Evolutionary conservation across 2,113 vertebrate species (phyloP).

Genomic region (Gavia stellata): DNA sequence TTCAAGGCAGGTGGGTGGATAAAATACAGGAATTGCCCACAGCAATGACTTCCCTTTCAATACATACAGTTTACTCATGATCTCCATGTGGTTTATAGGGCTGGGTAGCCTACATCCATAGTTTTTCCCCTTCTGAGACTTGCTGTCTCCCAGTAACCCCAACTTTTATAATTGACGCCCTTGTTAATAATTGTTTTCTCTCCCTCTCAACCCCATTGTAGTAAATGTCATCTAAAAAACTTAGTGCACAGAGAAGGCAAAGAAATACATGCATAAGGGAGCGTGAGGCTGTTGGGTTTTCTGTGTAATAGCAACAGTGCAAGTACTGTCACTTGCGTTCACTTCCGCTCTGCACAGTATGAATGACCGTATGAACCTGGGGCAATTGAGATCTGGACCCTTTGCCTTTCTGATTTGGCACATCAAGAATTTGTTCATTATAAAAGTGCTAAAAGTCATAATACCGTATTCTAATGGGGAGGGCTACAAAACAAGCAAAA

Average conservation of each 20-base stretch:
- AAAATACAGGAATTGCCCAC: background rate
- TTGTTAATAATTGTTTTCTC: background rate
- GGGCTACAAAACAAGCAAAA: background rate
- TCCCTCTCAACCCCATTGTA: background rate
- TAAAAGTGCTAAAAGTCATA: background rate
- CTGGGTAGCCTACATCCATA: background rate
- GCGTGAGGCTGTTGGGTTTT: background rate
- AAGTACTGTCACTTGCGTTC: background rate
- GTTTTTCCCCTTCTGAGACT: too few relatives aligned
- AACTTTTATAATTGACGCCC: accelerated
- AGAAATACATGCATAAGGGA: accelerated
- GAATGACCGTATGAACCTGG: background rate
- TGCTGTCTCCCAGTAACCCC: background rate
- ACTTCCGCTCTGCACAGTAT: background rate
- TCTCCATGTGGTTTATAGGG: accelerated
- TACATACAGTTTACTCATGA: accelerated
- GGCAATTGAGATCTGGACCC: background rate
- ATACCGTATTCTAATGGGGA: background rate
- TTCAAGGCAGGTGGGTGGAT: background rate
- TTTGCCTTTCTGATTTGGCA: background rate
- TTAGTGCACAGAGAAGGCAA: background rate
- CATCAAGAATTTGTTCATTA: background rate
- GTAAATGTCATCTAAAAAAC: background rate
- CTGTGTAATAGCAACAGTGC: background rate
- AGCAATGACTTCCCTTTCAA: background rate